Conservation (phyloP, 2,888 invertebrate species). For the Thysanoteuthis rhombus region DNA sequence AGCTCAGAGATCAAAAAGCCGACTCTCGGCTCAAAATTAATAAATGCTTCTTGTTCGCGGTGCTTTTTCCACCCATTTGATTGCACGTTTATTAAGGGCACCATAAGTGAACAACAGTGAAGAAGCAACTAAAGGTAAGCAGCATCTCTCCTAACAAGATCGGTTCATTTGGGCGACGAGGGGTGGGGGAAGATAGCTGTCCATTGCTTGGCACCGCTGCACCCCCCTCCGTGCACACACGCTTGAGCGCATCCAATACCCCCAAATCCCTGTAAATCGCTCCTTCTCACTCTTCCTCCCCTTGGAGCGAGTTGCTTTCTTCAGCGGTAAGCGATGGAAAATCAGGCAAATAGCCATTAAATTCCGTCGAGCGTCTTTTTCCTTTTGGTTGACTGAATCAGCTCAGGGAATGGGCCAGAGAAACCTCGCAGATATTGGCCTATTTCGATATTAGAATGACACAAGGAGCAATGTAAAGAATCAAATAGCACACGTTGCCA, state of each 20-base stretch:
- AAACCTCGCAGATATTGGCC: background rate
- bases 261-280: background rate
- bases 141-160: constrained; percentile 12
- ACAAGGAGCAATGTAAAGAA: background rate
- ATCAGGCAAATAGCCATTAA: background rate
- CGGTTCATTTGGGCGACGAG: background rate
- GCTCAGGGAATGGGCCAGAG: background rate
- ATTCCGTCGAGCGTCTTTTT: background rate
- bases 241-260: background rate
- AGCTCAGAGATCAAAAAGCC: background rate
- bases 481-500: too few relatives aligned
- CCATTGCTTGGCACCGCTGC: background rate
- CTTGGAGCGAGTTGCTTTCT: background rate
- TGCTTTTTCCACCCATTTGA: background rate
- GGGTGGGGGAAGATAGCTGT: background rate
- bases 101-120: background rate
- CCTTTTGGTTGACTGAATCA: background rate
- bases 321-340: background rate
- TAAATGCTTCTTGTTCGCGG: background rate
- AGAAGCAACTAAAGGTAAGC: background rate
- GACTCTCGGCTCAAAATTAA: background rate
- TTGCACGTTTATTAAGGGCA: background rate
- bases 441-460: constrained; percentile 12
- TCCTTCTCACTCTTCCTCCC: background rate
- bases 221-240: background rate